Percentiles rank a stretch among this genome's conserved stretches.
These are phyloP conservation scores for Temnothorax curvispinosus DNA, from an alignment of 1,140 invertebrate species.

Conservation along the genomic window DNA sequence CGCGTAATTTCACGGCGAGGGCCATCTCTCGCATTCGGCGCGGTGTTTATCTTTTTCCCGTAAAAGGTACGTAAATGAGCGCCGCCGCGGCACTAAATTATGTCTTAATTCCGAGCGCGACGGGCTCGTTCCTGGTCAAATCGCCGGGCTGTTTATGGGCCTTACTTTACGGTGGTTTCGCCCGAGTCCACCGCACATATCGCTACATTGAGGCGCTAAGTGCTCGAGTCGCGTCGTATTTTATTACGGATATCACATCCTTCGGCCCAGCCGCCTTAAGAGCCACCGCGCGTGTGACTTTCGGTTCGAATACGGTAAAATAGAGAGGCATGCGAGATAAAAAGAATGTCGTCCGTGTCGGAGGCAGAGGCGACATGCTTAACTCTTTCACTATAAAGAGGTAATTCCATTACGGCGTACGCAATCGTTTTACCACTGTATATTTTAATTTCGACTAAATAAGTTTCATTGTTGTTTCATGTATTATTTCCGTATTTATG, in stretches of 20 bases:
- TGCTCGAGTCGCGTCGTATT: conserved; percentile 57
- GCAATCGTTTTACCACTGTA: not conserved
- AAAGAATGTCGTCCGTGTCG: not conserved
- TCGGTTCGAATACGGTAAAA: conserved; percentile 2
- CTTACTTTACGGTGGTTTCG: conserved; percentile 6
- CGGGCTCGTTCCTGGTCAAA: conserved; percentile 48
- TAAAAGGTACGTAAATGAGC: conserved; percentile 71
- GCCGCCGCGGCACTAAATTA: conserved; percentile 65
- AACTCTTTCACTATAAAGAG: not conserved
- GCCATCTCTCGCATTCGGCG: conserved; percentile 54
- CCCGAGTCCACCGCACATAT: conserved; percentile 42
- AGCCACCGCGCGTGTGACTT: conserved; percentile 33
- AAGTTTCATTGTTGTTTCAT: conserved; percentile 5
- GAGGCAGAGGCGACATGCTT: not conserved
- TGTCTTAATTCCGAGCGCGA: conserved; percentile 67
- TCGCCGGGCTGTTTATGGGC: conserved; percentile 57
- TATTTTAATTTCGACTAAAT: conserved; percentile 28
- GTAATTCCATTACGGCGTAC: not conserved
- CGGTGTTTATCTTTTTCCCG: conserved; percentile 68
- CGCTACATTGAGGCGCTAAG: conserved; percentile 64
- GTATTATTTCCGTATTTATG: not conserved
- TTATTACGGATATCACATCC: conserved; percentile 55
- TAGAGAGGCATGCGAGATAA: conserved; percentile 27
- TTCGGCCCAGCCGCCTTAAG: conserved; percentile 44
- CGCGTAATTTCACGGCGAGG: conserved; percentile 77